Base-by-base conservation (phyloP, 2,113 vertebrate genomes). In the Mionectes macconnelli region DNA sequence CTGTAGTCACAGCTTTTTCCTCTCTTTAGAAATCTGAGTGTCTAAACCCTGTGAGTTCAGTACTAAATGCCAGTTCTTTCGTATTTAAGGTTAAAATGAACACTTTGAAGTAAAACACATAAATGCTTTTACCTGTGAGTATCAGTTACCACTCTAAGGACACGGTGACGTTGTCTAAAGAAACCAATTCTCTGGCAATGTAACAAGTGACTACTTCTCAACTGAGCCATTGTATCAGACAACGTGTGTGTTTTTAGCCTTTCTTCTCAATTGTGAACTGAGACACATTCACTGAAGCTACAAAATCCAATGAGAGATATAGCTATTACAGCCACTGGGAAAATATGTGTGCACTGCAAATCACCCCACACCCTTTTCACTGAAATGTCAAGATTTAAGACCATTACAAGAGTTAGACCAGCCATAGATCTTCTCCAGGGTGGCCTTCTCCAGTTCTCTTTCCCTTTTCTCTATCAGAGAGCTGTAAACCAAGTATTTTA, bases 91-190 rank as follows among this genome's bases (percentile, higher is more conserved):
- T 57, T 93, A 78, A 87, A 86, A 86, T 22, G 44, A 91, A 68
- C 52, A 80, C 72, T 90, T 86, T 70, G 77, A 91, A 90, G 33
- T 63, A 75, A 89, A 93, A 82, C 47, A 67, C 23, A 28, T 56
- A 40, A 84, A 68, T 59, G 69, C 47, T 94, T 95, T 92, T 90
- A 93, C 86, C 94, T 90, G 35, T 68, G 47, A 78, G 40, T 67
- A 81, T 92, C 89, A 90, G 62, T 94, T 89, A 82, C 69, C 1
- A 8, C 73, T 63, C 55, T 31, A 75, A 95, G 40, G 50, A 49
- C 45, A 59, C 0, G 0, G 12, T 53, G 31, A 35, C 0, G 1
- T 27, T 31, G 25, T 73, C 57, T 93, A 85, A 79, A 90, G 72
- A 79, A 85, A 73, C 10, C 10, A 37, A 83, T 53, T 59, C 55